Base-by-base conservation (phyloP, 2,888 invertebrate species). In the Eilema caniola region DNA sequence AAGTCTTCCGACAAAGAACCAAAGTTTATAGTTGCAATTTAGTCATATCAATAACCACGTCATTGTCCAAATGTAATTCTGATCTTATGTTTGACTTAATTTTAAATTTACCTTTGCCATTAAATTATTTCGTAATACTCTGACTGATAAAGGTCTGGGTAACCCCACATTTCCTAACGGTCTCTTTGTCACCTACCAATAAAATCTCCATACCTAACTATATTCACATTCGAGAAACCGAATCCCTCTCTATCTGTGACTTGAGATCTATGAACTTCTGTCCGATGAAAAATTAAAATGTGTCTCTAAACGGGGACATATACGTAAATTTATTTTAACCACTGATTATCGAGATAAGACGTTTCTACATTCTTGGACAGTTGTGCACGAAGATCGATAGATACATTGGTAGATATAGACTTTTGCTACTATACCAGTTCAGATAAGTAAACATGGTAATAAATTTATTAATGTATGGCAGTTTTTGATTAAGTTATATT, bases 381-480 rank as follows among this genome's bases (percentile, higher is more conserved):
- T 69, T 72, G 31, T 16, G 37, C 62, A 60, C 74, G 8, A 28
- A 31, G 57, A 2, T 0, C n/a, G 33, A 28, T 28, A 41, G 41
- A 28, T 41, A 41, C n/a, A n/a, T n/a, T n/a, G 33, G 33, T 33
- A 11, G 33, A 33, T 33, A 33, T 16, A n/a, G n/a, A 1, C 33
- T 61, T 71, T 68, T 67, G 70, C 59, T 24, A 63, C 41, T 28
- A 61, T 60, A 66, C 66, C 70, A 60, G 33, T 28, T 53, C 53
- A 23, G 28, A 69, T 70, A 66, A 63, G 59, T 41, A 66, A 76
- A 80, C 75, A 75, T 31, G 67, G 47, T 73, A 67, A 75, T 82
- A 73, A 76, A 80, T 72, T 76, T 25, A 72, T 81, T 81, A 81
- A 69, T 75, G 68, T 31, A 33, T 8, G 8, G 8, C 31, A 33